Base-by-base conservation (phyloP, 2,113 vertebrate genomes). In the Aptenodytes forsteri region DNA sequence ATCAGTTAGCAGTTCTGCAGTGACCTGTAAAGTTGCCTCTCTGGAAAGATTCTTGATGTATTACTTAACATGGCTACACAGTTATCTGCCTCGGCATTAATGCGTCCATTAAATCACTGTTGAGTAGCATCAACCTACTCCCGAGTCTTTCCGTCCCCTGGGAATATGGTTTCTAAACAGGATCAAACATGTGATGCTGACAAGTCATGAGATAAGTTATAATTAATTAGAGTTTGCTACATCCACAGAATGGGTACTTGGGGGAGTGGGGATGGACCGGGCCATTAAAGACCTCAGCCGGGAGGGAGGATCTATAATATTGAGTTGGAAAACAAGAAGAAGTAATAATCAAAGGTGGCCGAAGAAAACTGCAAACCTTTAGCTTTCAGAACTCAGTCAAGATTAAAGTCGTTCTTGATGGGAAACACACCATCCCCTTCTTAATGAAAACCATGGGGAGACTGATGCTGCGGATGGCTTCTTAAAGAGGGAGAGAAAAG, bases 81-180 rank as follows among this genome's bases (percentile, higher is more conserved):
- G 91, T 96, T 86, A 93, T 92, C 96, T 97, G 93, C 81, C 84
- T 56, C 54, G 18, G 65, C 73, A 79, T 94, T 97, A 98, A 97
- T 87, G 89, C 87, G 87, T 97, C 95, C 93, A 97, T 98, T 96
- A 97, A 98, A 96, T 97, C 97, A 94, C 50, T 59, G 95, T 61
- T 61, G 96, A 97, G 93, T 86, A 95, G 34, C 95, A 89, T 92
- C 89, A 69, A 80, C 95, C 93, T 62, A 84, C 87, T 94, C 98
- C 96, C 30, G 14, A 92, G 94, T 95, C 23, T 89, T 90, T 92
- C 84, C 16, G 23, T 95, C 94, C 90, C 87, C 54, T 61, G 97
- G 95, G 97, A 97, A 97, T 94, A 96, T 91, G 97, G 97, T 97
- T 98, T 97, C 96, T 89, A 97, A 97, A 95, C 96, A 88, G 73